A percentile compares a stretch with the other conserved stretches of the same genome.
These are phyloP conservation scores for Acromyrmex heyeri DNA, from an alignment of 1,140 invertebrate species.

Conservation along the genomic window DNA sequence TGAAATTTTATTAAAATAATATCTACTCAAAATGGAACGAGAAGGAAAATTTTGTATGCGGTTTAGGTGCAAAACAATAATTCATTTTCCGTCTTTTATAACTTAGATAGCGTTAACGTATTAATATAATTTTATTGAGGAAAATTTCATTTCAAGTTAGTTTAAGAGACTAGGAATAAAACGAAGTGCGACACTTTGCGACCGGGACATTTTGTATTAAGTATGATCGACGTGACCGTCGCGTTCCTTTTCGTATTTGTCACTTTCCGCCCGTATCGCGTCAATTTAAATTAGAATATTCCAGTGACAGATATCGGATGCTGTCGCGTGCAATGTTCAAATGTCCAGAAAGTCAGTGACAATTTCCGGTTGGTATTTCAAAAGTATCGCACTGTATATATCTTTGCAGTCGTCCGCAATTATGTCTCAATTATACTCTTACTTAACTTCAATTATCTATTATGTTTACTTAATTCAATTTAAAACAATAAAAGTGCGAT, in stretches of 20 bases:
- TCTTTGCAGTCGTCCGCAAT: not conserved
- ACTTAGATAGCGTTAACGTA: not conserved
- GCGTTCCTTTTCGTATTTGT: slow-evolving; percentile 12
- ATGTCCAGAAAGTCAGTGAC: slow-evolving; percentile 20
- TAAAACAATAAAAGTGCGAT: not conserved
- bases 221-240: slow-evolving; percentile 30
- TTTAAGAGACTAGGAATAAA: not conserved
- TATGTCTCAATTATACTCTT: not conserved
- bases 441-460: slow-evolving; percentile 7
- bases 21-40: not conserved
- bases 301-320: slow-evolving; percentile 15
- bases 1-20: not conserved
- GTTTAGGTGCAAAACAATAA: not conserved
- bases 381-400: not conserved
- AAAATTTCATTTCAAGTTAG: slow-evolving; percentile 2
- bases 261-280: slow-evolving; percentile 60
- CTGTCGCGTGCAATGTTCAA: slow-evolving; percentile 38
- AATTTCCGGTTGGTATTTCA: slow-evolving; percentile 23
- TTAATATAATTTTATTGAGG: not conserved
- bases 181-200: slow-evolving; percentile 21
- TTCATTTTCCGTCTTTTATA: slow-evolving; percentile 10
- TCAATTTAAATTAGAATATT: slow-evolving; percentile 65
- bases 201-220: slow-evolving; percentile 28
- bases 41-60: not conserved
- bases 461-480: not conserved